Evolutionary conservation across 2,888 invertebrate species (phyloP), one percentile per base, ranked within the genome.

Genomic region (Bombyx huttoni): DNA sequence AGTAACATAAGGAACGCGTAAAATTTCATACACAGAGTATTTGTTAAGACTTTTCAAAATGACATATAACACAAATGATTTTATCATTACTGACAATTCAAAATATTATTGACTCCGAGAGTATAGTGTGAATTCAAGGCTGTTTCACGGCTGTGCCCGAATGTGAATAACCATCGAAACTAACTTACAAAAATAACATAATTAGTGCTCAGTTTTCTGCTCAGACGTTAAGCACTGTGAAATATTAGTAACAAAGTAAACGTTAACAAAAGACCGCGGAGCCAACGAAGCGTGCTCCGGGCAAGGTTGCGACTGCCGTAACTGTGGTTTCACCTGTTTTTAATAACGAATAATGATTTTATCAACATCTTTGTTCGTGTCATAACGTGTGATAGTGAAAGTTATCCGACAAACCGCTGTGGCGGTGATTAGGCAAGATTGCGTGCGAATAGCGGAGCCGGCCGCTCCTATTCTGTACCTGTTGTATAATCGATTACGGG

Each of bases 381-480:
- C 54, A 58, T 57, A 61, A 64, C 63, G 64, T 62, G 61, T 67
- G 69, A 73, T 67, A 74, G 78, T 73, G 78, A 80, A 79, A 80
- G 77, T 75, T 56, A 52, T 51, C 51, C 51, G 48, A 51, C 54
- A 49, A 50, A 51, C 33, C 56, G 47, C 40, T 50, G 53, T 48
- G 51, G 52, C 48, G 52, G 54, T 53, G 46, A 52, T 66, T 66
- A 58, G 53, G 64, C 63, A 68, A 69, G 58, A 58, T 61, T 63
- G 66, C 74, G 67, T 73, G 70, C 64, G 54, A 63, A 63, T 66
- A 61, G 12, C 40, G 40, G 7, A 10, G 9, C 67, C 72, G 63
- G 68, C 70, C 12, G 40, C 40, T 40, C 40, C 40, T 8, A 12
- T 40, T 40, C 40, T 1, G 40, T 40, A 1, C 40, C 40, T 40